Evolutionary conservation across 2,113 vertebrate genomes (phyloP).

Genomic region (Lethenteron reissneri): DNA sequence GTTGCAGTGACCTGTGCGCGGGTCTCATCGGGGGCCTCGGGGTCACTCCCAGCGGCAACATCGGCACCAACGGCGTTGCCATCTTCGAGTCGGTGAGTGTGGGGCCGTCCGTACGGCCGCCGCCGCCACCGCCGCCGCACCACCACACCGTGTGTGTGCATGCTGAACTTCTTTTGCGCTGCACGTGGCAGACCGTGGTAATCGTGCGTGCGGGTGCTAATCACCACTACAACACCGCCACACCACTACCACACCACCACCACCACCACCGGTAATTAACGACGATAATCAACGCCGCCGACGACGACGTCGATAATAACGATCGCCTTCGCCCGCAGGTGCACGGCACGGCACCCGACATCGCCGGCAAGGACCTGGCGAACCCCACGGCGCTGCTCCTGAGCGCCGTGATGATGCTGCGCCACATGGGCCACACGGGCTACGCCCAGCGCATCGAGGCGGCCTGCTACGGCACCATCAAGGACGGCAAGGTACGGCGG

Average conservation of each 20-base stretch:
- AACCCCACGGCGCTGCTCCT: slow-evolving; percentile 79
- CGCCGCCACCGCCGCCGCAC: background rate
- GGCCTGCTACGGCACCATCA: slow-evolving; percentile 64
- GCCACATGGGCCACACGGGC: slow-evolving; percentile 58
- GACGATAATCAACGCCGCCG: no score
- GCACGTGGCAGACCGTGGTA: no score
- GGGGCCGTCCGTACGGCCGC: background rate
- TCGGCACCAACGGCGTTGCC: slow-evolving; percentile 69
- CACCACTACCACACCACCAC: no score
- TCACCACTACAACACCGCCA: no score
- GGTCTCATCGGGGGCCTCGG: slow-evolving; percentile 81
- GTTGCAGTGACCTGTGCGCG: slow-evolving; percentile 62
- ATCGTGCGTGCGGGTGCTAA: no score
- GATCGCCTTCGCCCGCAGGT: slow-evolving; percentile 26
- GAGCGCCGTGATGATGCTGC: slow-evolving; percentile 83
- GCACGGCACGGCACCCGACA: slow-evolving; percentile 82
- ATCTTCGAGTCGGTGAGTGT: slow-evolving; percentile 78
- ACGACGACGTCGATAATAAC: no score
- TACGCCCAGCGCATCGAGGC: slow-evolving; percentile 43
- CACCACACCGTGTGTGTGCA: background rate
- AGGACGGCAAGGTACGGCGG: slow-evolving; percentile 37
- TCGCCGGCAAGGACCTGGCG: slow-evolving; percentile 73
- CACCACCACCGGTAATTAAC: no score
- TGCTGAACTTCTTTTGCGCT: background rate
- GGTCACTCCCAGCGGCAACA: slow-evolving; percentile 88